phyloP scores from a whole-genome alignment of 1,140 invertebrate species.

The Hyphantria cunea region DNA sequence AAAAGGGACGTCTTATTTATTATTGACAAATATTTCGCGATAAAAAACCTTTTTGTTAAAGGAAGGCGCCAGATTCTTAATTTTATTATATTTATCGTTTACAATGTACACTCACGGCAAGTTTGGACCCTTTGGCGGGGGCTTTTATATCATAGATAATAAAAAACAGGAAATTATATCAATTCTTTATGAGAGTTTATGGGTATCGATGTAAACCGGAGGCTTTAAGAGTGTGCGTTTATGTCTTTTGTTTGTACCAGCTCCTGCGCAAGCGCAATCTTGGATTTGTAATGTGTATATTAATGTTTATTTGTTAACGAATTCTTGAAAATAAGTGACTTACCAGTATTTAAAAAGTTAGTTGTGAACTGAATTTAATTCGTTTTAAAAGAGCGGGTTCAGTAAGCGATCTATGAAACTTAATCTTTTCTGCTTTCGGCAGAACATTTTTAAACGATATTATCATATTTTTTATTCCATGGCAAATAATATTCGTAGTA shows the following conservation, averaged over 20 bases:
- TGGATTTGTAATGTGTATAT: constrained; percentile 11
- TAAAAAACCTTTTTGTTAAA: constrained; percentile 59
- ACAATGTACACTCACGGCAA: constrained; percentile 36
- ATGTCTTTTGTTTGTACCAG: constrained; percentile 64
- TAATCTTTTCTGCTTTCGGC: too few relatives aligned
- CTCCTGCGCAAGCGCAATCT: constrained; percentile 54
- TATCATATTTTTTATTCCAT: too few relatives aligned
- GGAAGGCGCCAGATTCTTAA: constrained; percentile 71
- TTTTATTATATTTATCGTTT: constrained; percentile 64
- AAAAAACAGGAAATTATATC: constrained; percentile 63
- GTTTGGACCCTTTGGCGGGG: constrained; percentile 53
- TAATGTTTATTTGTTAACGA: constrained; percentile 6
- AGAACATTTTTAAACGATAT: too few relatives aligned
- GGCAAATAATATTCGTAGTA: too few relatives aligned
- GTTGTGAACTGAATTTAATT: too few relatives aligned
- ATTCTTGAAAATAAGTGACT: neutral
- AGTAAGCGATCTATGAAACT: too few relatives aligned
- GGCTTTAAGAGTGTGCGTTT: constrained; percentile 52
- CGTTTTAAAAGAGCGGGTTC: too few relatives aligned
- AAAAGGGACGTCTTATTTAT: constrained; percentile 80
- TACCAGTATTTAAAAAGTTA: neutral
- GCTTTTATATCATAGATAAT: constrained; percentile 36
- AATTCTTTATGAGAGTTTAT: constrained; percentile 30
- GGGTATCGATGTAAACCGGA: constrained; percentile 6
- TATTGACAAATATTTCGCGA: constrained; percentile 79